phyloP scores from a whole-genome alignment of 2,113 vertebrate species.

The Aviceda subcristata region DNA sequence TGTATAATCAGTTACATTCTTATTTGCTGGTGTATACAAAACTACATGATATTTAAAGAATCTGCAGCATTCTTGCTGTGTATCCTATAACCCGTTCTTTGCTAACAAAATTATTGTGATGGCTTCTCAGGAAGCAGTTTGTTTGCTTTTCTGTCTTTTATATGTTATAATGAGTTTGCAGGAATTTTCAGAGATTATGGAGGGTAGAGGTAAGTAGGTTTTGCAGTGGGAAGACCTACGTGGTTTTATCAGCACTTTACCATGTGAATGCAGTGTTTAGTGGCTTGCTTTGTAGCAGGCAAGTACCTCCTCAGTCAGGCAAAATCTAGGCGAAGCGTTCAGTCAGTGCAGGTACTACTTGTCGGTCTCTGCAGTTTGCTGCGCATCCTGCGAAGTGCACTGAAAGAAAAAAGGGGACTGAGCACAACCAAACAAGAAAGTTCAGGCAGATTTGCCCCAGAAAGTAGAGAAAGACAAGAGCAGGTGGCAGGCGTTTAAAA shows the following conservation, averaged over 20 bases:
- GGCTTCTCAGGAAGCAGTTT: background rate
- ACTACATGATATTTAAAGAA: background rate
- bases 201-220: background rate
- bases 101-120: background rate
- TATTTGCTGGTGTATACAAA: background rate
- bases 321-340: background rate
- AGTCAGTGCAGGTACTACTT: background rate
- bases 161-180: background rate
- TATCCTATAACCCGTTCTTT: background rate
- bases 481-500: background rate
- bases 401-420: background rate
- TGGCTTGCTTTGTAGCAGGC: background rate
- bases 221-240: background rate
- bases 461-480: background rate
- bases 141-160: background rate
- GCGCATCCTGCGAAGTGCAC: background rate
- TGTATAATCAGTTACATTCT: background rate
- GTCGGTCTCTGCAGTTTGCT: background rate
- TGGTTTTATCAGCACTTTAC: background rate
- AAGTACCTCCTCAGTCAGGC: background rate
- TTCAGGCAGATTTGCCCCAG: background rate
- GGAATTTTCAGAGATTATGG: background rate
- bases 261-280: background rate
- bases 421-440: background rate
- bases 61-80: background rate